Evolutionary conservation across 2,888 invertebrate species (phyloP).

Genomic region (Melieria crassipennis): DNA sequence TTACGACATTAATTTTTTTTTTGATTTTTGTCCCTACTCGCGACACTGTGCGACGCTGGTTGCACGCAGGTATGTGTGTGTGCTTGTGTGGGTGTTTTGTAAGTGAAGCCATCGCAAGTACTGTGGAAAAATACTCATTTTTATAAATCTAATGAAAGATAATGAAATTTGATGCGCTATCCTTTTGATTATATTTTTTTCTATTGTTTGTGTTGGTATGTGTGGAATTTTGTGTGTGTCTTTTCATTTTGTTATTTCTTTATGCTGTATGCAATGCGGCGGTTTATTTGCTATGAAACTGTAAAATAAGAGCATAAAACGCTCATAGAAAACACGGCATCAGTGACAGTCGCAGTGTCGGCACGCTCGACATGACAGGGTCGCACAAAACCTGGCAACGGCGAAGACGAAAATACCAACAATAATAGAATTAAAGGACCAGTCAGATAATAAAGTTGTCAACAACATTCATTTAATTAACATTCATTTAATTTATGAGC

Average conservation of each 20-base stretch:
- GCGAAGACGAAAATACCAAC: slow-evolving; percentile 17
- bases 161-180: slow-evolving; percentile 55
- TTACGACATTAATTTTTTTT: too few species aligned
- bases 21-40: too few species aligned
- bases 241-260: too few species aligned
- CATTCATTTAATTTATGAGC: slow-evolving; percentile 52
- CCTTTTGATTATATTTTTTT: slow-evolving; percentile 37
- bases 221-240: background rate
- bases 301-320: background rate
- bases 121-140: slow-evolving; percentile 34
- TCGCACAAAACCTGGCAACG: background rate
- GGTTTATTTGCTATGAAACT: slow-evolving; percentile 6
- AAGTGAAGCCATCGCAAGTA: background rate
- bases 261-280: background rate
- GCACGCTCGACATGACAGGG: background rate
- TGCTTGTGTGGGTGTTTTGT: too few species aligned
- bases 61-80: background rate
- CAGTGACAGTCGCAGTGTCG: slow-evolving; percentile 10
- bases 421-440: slow-evolving; percentile 57
- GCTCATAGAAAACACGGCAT: background rate
- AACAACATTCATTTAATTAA: slow-evolving; percentile 63
- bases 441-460: slow-evolving; percentile 59
- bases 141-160: slow-evolving; percentile 58
- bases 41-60: too few species aligned
- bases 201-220: background rate